Evolutionary conservation across 2,888 invertebrate species (phyloP).

Genomic region (Mesoligia furuncula): DNA sequence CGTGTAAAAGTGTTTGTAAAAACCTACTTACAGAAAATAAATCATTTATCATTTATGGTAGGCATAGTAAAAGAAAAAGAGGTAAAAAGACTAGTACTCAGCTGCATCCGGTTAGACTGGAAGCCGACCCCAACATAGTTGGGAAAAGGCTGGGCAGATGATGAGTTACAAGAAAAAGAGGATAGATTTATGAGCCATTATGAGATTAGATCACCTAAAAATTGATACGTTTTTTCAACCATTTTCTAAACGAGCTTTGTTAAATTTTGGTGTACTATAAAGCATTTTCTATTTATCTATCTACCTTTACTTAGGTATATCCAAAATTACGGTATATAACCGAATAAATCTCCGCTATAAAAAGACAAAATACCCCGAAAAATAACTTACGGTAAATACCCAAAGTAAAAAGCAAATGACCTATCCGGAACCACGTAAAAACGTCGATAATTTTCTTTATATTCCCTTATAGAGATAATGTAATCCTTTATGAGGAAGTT

Average conservation of each 20-base stretch:
- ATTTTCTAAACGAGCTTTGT: too few relatives aligned
- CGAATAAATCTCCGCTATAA: neutral
- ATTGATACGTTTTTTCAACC: too few relatives aligned
- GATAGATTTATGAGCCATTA: neutral
- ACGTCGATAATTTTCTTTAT: conserved; percentile 29
- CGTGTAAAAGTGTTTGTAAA: too few relatives aligned
- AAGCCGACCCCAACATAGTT: too few relatives aligned
- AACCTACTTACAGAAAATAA: too few relatives aligned
- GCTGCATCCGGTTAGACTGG: too few relatives aligned
- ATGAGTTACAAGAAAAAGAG: too few relatives aligned
- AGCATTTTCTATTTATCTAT: neutral
- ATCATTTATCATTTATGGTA: neutral
- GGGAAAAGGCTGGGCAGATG: too few relatives aligned
- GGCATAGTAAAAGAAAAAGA: neutral
- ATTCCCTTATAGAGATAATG: conserved; percentile 47
- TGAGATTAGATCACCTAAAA: neutral
- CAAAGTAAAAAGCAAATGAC: conserved; percentile 28
- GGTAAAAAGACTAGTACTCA: too few relatives aligned
- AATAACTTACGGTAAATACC: conserved; percentile 16
- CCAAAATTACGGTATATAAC: neutral
- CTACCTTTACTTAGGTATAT: neutral
- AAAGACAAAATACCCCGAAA: neutral
- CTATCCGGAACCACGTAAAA: conserved; percentile 19
- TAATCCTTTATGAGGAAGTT: conserved; percentile 26
- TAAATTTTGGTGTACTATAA: neutral